Evolutionary conservation across 2,797 vertebrate species (phyloP).

Genomic region (Cossypha heuglini): DNA sequence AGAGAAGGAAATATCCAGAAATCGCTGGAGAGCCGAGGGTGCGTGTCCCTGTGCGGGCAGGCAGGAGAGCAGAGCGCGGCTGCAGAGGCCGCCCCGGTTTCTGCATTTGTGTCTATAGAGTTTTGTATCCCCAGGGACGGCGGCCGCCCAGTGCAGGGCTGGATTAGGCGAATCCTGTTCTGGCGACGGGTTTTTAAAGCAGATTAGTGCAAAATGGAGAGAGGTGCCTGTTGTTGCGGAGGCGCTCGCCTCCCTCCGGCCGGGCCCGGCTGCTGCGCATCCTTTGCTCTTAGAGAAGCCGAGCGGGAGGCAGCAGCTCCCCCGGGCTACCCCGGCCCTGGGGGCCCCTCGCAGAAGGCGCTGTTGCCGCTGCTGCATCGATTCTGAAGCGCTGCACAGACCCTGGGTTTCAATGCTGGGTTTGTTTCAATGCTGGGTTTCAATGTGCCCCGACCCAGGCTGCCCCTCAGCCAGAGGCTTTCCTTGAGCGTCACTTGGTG

Average conservation of each 20-base stretch:
- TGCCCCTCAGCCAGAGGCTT: rapidly evolving
- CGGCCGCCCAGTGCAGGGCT: not conserved
- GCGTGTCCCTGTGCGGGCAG: not conserved
- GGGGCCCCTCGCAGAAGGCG: rapidly evolving
- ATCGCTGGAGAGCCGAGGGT: rapidly evolving
- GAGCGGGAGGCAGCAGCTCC: not conserved
- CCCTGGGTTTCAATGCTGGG: not conserved
- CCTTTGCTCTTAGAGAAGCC: rapidly evolving
- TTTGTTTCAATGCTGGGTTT: not conserved
- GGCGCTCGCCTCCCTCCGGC: not conserved
- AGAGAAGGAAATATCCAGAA: not conserved
- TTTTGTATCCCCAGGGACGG: not conserved
- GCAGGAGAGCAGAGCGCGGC: not conserved
- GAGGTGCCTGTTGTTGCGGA: not conserved
- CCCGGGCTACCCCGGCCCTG: not conserved
- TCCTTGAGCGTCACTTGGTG: not conserved
- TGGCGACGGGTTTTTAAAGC: not conserved
- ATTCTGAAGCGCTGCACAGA: rapidly evolving
- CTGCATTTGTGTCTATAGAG: rapidly evolving
- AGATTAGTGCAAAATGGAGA: not conserved
- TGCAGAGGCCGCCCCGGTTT: not conserved
- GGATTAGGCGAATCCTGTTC: not conserved
- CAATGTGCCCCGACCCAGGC: not conserved
- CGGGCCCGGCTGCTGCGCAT: not conserved
- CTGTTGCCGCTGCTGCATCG: rapidly evolving